phyloP scores from a whole-genome alignment of 2,797 vertebrate species.

The Telmatherina bonti region DNA sequence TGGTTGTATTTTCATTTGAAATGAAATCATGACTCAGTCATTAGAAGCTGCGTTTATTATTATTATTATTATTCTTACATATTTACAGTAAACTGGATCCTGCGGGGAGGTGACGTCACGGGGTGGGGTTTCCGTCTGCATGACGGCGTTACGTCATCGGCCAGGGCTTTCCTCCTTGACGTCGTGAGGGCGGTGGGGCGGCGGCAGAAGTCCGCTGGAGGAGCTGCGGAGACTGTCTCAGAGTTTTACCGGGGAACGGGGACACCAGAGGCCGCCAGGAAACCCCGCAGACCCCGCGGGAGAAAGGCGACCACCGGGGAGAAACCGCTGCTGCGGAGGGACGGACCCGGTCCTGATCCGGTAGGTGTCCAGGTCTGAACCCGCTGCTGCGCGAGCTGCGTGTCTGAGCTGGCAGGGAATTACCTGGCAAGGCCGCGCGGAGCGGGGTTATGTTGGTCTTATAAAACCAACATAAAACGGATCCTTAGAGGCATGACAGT shows the following conservation, averaged over 20 bases:
- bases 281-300: background rate
- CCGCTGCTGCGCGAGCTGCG: constrained; percentile 9
- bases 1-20: too few relatives aligned
- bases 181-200: constrained; percentile 57
- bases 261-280: constrained; percentile 30
- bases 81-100: constrained; percentile 14
- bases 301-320: constrained; percentile 1
- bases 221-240: constrained; percentile 5
- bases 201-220: constrained; percentile 1
- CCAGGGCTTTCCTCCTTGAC: constrained; percentile 83
- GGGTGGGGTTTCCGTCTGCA: constrained; percentile 67
- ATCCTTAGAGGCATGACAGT: constrained; percentile 1
- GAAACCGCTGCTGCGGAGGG: constrained; percentile 19
- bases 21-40: too few relatives aligned
- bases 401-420: too few relatives aligned
- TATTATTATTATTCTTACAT: too few relatives aligned
- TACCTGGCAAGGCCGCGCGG: too few relatives aligned
- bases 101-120: constrained; percentile 31
- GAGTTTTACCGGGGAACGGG: constrained; percentile 3
- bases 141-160: constrained; percentile 60
- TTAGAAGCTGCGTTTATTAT: too few relatives aligned
- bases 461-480: too few relatives aligned
- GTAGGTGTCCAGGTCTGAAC: constrained; percentile 39
- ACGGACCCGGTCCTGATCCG: constrained; percentile 33
- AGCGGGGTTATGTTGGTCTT: too few relatives aligned